Conservation (phyloP, 1,140 invertebrate genomes). For the Drosophila asahinai region DNA sequence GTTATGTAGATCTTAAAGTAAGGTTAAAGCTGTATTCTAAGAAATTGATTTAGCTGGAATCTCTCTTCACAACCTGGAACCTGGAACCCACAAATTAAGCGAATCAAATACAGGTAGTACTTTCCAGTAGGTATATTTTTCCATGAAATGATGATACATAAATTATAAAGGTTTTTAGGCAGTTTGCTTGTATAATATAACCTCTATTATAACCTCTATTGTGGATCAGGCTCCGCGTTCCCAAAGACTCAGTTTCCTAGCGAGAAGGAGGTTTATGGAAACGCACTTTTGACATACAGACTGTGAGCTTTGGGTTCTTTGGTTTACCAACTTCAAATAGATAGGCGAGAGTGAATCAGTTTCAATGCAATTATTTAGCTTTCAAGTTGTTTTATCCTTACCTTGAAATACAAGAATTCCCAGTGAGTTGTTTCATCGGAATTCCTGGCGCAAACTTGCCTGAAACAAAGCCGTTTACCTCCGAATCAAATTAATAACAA, state of each 20-base stretch:
- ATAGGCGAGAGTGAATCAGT: neutral
- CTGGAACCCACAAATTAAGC: too few species aligned
- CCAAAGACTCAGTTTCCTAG: too few species aligned
- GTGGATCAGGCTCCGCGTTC: too few species aligned
- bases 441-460: neutral
- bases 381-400: neutral
- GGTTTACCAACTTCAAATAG: neutral
- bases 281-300: too few species aligned
- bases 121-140: too few species aligned
- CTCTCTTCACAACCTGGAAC: neutral
- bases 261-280: neutral
- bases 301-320: neutral
- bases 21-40: neutral
- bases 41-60: neutral
- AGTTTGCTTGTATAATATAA: too few species aligned
- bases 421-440: neutral
- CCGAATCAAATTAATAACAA: slow-evolving; percentile 18
- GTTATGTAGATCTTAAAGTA: slow-evolving; percentile 1
- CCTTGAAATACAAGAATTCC: neutral
- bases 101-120: neutral
- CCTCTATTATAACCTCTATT: too few species aligned
- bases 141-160: too few species aligned
- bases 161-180: too few species aligned
- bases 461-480: neutral
- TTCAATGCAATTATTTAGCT: too few species aligned